Conservation (phyloP, 2,888 invertebrate species). For the Pogonocherus hispidulus region DNA sequence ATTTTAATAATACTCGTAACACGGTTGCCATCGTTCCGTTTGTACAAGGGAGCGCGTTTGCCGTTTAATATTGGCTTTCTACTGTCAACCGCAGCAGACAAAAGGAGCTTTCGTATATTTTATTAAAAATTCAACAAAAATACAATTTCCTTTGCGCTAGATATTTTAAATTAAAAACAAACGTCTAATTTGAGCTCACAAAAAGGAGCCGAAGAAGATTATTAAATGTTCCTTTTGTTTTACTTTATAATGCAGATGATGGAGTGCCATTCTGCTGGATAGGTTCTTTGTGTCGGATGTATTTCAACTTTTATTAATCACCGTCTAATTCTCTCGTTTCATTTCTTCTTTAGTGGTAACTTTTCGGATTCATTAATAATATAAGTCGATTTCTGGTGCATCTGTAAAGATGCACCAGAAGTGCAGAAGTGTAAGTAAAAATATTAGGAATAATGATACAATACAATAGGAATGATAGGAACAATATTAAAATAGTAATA, state of each 20-base stretch:
- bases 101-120: slow-evolving; percentile 32
- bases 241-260: slow-evolving; percentile 11
- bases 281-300: neutral
- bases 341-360: neutral
- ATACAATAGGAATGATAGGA: no score
- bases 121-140: slow-evolving; percentile 34
- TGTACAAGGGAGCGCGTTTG: slow-evolving; percentile 19
- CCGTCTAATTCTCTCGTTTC: neutral
- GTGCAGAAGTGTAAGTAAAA: no score
- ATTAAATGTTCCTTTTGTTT: slow-evolving; percentile 20
- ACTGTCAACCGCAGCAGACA: slow-evolving; percentile 32
- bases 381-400: no score
- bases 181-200: slow-evolving; percentile 26
- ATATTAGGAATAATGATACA: no score
- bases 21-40: slow-evolving; percentile 20
- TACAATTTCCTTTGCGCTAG: slow-evolving; percentile 27
- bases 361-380: neutral
- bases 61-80: slow-evolving; percentile 33
- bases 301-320: neutral
- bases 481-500: no score
- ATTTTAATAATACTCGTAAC: slow-evolving; percentile 31
- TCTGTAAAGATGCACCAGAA: no score
- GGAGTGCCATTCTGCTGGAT: slow-evolving; percentile 9
- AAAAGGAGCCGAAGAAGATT: slow-evolving; percentile 19
- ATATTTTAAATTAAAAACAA: slow-evolving; percentile 32